phyloP scores from a whole-genome alignment of 2,888 invertebrate genomes.

The Protodeltote pygarga region DNA sequence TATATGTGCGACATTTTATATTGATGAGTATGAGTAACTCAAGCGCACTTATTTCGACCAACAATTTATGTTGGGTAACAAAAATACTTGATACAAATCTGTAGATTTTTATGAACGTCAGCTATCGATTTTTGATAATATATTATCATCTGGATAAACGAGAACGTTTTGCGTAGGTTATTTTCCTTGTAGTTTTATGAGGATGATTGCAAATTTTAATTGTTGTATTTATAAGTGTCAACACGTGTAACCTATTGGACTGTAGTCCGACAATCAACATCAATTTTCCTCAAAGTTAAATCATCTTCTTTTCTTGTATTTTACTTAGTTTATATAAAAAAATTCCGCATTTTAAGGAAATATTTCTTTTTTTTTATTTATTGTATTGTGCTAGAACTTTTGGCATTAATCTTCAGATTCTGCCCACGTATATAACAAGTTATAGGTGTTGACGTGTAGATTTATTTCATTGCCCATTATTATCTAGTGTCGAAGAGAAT shows the following conservation, averaged over 20 bases:
- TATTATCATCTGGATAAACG: not conserved
- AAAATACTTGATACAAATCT: too few relatives aligned
- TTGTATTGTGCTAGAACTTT: conserved; percentile 55
- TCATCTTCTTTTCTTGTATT: conserved; percentile 2
- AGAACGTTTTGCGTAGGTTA: conserved; percentile 3
- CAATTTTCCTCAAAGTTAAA: conserved; percentile 14
- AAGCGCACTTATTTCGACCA: conserved; percentile 21
- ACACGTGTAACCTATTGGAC: conserved; percentile 23
- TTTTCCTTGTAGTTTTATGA: conserved; percentile 10
- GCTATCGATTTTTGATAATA: too few relatives aligned
- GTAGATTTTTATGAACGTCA: too few relatives aligned
- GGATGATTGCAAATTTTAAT: conserved; percentile 20
- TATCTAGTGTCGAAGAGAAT: conserved; percentile 47
- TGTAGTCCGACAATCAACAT: too few relatives aligned
- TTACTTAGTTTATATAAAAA: too few relatives aligned
- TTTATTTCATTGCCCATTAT: conserved; percentile 63
- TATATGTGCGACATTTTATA: conserved; percentile 63
- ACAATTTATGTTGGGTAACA: not conserved
- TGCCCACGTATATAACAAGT: conserved; percentile 59
- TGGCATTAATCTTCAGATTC: conserved; percentile 52
- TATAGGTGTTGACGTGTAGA: conserved; percentile 58
- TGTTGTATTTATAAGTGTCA: not conserved
- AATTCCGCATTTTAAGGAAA: not conserved
- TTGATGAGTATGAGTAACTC: conserved; percentile 59
- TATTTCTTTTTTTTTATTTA: conserved; percentile 11